Evolutionary conservation across 1,140 invertebrate genomes (phyloP).

Genomic region (Diabrotica virgifera): DNA sequence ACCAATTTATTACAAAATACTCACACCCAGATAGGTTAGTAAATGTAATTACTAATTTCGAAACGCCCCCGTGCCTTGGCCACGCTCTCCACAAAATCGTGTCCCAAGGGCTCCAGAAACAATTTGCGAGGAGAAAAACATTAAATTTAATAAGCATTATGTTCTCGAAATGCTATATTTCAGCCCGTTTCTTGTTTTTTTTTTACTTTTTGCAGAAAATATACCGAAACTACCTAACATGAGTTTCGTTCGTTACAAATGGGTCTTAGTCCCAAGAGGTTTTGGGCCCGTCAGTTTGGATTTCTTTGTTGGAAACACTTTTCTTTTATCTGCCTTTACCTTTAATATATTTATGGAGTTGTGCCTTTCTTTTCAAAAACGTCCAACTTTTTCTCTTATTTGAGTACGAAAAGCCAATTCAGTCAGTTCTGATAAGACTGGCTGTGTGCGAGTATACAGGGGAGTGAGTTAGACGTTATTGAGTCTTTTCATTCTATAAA

Average conservation of each 20-base stretch:
- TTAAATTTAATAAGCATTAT: conserved; percentile 11
- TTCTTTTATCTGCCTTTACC: background rate
- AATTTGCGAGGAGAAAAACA: conserved; percentile 5
- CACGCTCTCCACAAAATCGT: background rate
- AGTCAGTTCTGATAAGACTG: background rate
- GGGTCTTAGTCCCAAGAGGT: conserved; percentile 2
- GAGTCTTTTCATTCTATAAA: too few relatives aligned
- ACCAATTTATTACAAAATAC: too few relatives aligned
- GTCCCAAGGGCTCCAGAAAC: background rate
- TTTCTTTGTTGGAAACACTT: conserved; percentile 4
- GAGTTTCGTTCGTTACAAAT: conserved; percentile 7
- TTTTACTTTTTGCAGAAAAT: conserved; percentile 9
- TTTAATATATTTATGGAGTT: conserved; percentile 12
- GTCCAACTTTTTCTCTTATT: conserved; percentile 3
- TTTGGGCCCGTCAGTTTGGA: conserved; percentile 7
- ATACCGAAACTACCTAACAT: conserved; percentile 3
- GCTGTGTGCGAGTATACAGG: too few relatives aligned
- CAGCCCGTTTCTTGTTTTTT: background rate
- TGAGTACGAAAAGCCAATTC: background rate
- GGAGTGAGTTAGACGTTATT: too few relatives aligned
- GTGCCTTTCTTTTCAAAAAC: background rate
- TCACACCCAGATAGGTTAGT: too few relatives aligned
- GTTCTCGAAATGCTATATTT: background rate
- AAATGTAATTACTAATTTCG: too few relatives aligned
- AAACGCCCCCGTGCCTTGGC: too few relatives aligned